Conservation (phyloP, 2,888 invertebrate species). For the Caenorhabditis sulstoni region DNA sequence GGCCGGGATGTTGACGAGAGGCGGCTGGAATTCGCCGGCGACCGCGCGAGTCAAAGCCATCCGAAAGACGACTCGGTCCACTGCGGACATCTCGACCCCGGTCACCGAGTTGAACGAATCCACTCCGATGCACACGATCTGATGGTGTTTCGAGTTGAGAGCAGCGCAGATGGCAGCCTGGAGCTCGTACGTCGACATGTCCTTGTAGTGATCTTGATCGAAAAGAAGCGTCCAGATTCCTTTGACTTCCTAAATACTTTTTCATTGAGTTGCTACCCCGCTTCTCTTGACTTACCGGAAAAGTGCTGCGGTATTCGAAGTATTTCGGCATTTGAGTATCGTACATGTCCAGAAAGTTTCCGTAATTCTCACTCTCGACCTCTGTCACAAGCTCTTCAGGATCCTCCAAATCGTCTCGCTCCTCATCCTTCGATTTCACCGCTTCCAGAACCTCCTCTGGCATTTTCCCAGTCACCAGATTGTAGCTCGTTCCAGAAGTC, state of each 20-base stretch:
- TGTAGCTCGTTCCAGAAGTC: constrained; percentile 44
- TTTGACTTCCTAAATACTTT: constrained; percentile 35
- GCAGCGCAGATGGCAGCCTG: constrained; percentile 58
- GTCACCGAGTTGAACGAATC: constrained; percentile 49
- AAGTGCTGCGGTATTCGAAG: constrained; percentile 39
- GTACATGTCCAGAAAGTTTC: neutral
- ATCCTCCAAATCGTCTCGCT: constrained; percentile 25
- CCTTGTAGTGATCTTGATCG: constrained; percentile 32
- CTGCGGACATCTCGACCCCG: constrained; percentile 47
- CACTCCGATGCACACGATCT: constrained; percentile 48
- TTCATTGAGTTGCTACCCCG: too few species aligned
- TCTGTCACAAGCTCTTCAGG: constrained; percentile 17
- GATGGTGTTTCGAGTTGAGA: constrained; percentile 44
- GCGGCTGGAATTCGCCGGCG: constrained; percentile 56
- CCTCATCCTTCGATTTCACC: constrained; percentile 45
- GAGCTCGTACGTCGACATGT: constrained; percentile 44
- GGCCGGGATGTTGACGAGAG: constrained; percentile 47
- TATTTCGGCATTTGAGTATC: constrained; percentile 52
- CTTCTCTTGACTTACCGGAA: constrained; percentile 21
- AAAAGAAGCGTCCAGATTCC: constrained; percentile 50
- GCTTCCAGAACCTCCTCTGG: constrained; percentile 25
- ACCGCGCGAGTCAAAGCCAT: constrained; percentile 53
- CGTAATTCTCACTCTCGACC: neutral
- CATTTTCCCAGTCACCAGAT: constrained; percentile 54
- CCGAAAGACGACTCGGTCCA: constrained; percentile 46